Evolutionary conservation across 35 echinoderm and acorn worm species (phyloP), one percentile per base, ranked within the genome.

Genomic region (Amphiura filiformis): DNA sequence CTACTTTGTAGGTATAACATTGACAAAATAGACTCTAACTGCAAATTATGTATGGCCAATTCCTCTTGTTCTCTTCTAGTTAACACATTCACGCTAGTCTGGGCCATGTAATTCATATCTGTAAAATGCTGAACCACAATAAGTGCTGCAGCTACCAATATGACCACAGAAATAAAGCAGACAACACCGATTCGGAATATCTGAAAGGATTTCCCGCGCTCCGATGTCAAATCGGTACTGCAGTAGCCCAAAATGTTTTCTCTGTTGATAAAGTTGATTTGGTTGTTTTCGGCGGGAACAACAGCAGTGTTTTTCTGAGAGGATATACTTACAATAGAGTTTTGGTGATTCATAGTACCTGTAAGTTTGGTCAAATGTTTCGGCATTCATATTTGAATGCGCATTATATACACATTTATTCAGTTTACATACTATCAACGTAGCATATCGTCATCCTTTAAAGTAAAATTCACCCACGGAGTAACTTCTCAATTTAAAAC

Each of bases 101-200:
- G 79, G 0, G 34, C 39, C 17, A 30, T 76, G 41, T 85, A 91
- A 23, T 91, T 82, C 22, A 85, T 31, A 37, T 85, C 77, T 17
- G 89, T 91, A 22, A 85, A 91, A 37, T 91, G 89, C 65, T 91
- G 89, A 22, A 91, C 76, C 28, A 85, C 82, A 23, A 91, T 82
- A 22, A 85, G 65, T 22, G 89, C 65, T 1, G 82, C 75, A 26
- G 84, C 42, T 31, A 91, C 61, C 1, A 91, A 57, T 38, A 82
- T 65, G 32, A 91, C 41, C 33, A 78, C 42, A 0, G 82, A 84
- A 18, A 91, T 30, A 0, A 75, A 84, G 76, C 89, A 91, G 4
- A 91, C 75, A 4, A 91, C 28, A 83, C 89, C 49, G 22, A 85
- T 40, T 15, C 89, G 89, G 28, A 84, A 39, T 23, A 83, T 91